A percentile compares a stretch with the other conserved stretches of the same genome.
Conservation (phyloP, 1,140 invertebrate genomes). For the Yoshiicerus persimilis region DNA sequence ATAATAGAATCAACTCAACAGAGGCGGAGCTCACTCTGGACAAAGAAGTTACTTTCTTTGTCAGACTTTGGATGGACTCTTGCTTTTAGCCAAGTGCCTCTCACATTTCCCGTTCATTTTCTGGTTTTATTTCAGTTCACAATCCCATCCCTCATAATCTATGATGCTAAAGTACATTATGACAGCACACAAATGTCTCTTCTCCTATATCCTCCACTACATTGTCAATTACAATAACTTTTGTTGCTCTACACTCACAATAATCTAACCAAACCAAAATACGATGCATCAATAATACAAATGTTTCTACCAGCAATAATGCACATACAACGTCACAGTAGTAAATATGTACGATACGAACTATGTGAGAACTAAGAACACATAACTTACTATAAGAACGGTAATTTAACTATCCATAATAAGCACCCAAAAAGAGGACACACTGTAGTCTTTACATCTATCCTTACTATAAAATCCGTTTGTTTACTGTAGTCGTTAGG, state of each 20-base stretch:
- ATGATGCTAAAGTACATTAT: slow-evolving; percentile 11
- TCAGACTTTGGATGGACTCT: neutral
- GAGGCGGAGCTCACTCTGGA: slow-evolving; percentile 7
- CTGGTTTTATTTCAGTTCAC: slow-evolving; percentile 14
- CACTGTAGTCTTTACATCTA: too few species aligned
- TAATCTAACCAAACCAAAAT: neutral
- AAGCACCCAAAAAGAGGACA: neutral
- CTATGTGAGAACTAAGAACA: too few species aligned
- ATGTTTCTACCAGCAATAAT: too few species aligned
- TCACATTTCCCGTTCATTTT: slow-evolving; percentile 22
- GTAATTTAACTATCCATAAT: neutral
- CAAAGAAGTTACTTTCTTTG: slow-evolving; percentile 22
- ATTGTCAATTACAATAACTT: neutral
- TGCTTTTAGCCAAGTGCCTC: slow-evolving; percentile 21
- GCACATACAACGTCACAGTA: too few species aligned
- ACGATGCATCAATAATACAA: neutral
- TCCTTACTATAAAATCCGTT: too few species aligned
- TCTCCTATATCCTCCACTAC: neutral
- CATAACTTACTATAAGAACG: neutral
- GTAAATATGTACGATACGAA: too few species aligned
- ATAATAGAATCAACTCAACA: slow-evolving; percentile 18
- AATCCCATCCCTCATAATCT: slow-evolving; percentile 12
- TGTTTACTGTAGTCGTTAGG: neutral
- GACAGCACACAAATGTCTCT: neutral
- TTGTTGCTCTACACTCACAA: neutral